These are phyloP conservation scores for Subacronicta megacephala DNA, from an alignment of 2,888 invertebrate genomes.

Conservation along the genomic window DNA sequence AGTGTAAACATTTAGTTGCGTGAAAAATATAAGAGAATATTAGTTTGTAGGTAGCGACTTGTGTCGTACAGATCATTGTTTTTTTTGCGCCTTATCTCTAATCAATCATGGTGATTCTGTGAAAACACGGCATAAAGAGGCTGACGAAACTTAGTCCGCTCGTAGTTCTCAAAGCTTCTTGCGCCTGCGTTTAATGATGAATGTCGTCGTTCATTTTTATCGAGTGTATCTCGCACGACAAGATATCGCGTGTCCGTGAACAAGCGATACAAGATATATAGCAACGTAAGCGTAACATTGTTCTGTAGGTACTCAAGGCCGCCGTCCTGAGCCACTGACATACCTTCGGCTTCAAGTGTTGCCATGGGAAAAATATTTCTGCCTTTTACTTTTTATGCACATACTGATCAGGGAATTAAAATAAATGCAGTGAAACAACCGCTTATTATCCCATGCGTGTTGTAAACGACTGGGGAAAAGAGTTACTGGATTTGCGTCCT, in stretches of 20 bases:
- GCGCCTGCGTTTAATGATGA: slow-evolving; percentile 36
- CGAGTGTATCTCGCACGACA: slow-evolving; percentile 47
- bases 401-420: slow-evolving; percentile 41
- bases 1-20: no score
- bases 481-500: slow-evolving; percentile 29
- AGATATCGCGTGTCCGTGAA: slow-evolving; percentile 60
- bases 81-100: no score
- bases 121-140: neutral
- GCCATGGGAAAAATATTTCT: slow-evolving; percentile 40
- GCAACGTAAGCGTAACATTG: slow-evolving; percentile 55
- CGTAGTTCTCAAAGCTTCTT: slow-evolving; percentile 9
- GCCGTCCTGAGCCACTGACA: slow-evolving; percentile 58
- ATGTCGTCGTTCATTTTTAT: slow-evolving; percentile 47
- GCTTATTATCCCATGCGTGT: slow-evolving; percentile 40
- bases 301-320: slow-evolving; percentile 65
- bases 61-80: no score
- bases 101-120: no score
- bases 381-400: slow-evolving; percentile 29
- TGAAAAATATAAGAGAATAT: no score
- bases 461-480: slow-evolving; percentile 21
- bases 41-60: no score
- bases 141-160: slow-evolving; percentile 10
- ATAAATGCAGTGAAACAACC: slow-evolving; percentile 41
- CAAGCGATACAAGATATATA: slow-evolving; percentile 52
- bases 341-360: slow-evolving; percentile 48